These are phyloP conservation scores for Sebastiscus albofasciatus DNA, from an alignment of 2,797 vertebrate species.

Conservation along the genomic window DNA sequence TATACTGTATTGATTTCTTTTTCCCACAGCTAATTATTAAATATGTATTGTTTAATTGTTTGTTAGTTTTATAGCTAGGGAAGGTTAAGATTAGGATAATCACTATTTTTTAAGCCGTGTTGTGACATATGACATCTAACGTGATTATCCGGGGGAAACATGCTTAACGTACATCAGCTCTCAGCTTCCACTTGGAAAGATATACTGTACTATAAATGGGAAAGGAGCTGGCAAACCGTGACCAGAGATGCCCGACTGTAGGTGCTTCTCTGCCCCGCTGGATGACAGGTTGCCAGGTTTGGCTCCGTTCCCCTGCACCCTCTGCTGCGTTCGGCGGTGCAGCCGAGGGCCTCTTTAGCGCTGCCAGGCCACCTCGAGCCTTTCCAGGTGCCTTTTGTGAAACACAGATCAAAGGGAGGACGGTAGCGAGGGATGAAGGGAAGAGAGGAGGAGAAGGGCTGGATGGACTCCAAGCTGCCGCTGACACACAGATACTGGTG, in stretches of 20 bases:
- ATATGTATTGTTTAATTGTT: background rate
- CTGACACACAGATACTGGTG: slow-evolving; percentile 19
- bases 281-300: slow-evolving; percentile 56
- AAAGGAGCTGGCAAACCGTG: slow-evolving; percentile 36
- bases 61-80: background rate
- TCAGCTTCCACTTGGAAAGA: slow-evolving; percentile 1
- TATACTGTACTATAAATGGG: slow-evolving; percentile 32
- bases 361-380: slow-evolving; percentile 68
- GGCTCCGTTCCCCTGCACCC: slow-evolving; percentile 43
- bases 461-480: slow-evolving; percentile 45
- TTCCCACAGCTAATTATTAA: background rate
- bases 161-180: background rate
- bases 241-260: slow-evolving; percentile 1
- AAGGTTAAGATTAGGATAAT: background rate
- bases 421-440: slow-evolving; percentile 36
- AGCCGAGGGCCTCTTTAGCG: slow-evolving; percentile 55
- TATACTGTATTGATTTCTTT: no score
- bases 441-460: slow-evolving; percentile 26
- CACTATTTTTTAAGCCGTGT: background rate
- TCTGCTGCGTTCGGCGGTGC: slow-evolving; percentile 40
- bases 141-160: background rate
- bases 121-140: background rate
- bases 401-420: slow-evolving; percentile 72
- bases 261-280: slow-evolving; percentile 34
- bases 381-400: slow-evolving; percentile 77